phyloP scores from a whole-genome alignment of 2,888 invertebrate genomes.

The Zaprionus lineosus region DNA sequence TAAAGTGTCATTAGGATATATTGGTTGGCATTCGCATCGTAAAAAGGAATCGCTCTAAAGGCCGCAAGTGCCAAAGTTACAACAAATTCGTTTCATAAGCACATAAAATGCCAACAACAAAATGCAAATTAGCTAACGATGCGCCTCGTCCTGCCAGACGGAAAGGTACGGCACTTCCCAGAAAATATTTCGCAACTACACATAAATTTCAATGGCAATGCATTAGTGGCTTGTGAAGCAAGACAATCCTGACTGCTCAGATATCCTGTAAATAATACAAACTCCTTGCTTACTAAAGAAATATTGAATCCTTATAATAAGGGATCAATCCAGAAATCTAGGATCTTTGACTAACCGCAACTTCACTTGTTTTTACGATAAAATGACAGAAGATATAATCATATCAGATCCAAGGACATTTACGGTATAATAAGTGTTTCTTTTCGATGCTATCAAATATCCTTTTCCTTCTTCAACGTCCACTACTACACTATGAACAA shows the following conservation, averaged over 20 bases:
- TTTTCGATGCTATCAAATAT: too few relatives aligned
- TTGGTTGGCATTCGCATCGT: slow-evolving; percentile 60
- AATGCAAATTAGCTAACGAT: slow-evolving; percentile 73
- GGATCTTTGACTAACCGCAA: too few relatives aligned
- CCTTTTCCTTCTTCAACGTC: too few relatives aligned
- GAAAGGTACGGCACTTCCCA: slow-evolving; percentile 55
- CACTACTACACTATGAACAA: too few relatives aligned
- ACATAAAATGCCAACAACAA: slow-evolving; percentile 65
- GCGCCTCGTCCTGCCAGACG: slow-evolving; percentile 20
- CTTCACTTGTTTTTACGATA: too few relatives aligned
- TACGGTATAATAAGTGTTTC: too few relatives aligned
- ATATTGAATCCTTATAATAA: too few relatives aligned
- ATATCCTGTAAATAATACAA: not conserved
- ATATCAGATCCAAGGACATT: too few relatives aligned
- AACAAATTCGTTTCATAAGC: slow-evolving; percentile 75
- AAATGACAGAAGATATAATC: not conserved
- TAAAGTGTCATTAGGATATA: slow-evolving; percentile 69
- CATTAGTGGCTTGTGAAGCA: slow-evolving; percentile 50
- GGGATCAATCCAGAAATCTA: too few relatives aligned
- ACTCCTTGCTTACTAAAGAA: slow-evolving; percentile 13
- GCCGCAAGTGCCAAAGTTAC: slow-evolving; percentile 56
- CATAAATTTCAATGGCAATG: slow-evolving; percentile 58
- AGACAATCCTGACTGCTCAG: not conserved
- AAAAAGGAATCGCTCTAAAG: slow-evolving; percentile 60
- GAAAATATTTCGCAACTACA: slow-evolving; percentile 56